Percentiles rank a stretch among this genome's conserved stretches.
phyloP scores from a whole-genome alignment of 2,888 invertebrate species.

The Physocephala rufipes region DNA sequence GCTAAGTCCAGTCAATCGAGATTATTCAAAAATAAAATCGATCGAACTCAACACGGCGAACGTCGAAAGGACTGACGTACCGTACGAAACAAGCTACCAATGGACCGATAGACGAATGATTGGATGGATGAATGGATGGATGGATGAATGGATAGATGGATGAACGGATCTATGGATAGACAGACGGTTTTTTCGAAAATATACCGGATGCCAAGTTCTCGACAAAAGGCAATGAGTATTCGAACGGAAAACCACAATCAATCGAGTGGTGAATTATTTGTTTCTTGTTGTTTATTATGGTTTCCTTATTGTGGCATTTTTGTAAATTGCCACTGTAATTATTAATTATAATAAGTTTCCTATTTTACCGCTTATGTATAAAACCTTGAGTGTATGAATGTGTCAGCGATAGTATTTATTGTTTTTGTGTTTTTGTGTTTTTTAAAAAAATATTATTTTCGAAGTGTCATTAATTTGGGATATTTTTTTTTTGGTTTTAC shows the following conservation, averaged over 20 bases:
- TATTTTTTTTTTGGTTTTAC: background rate
- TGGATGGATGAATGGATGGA: no score
- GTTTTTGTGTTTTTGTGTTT: constrained; percentile 7
- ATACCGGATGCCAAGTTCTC: no score
- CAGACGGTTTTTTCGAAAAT: no score
- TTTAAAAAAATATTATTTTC: background rate
- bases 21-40: background rate
- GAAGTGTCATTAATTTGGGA: background rate
- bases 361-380: constrained; percentile 28
- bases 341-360: constrained; percentile 33
- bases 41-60: no score
- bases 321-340: constrained; percentile 19
- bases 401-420: background rate
- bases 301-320: background rate
- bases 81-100: no score
- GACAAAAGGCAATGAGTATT: no score
- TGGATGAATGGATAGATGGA: no score
- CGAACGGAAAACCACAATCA: constrained; percentile 31
- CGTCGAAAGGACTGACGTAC: no score
- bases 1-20: background rate
- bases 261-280: constrained; percentile 4
- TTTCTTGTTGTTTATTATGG: constrained; percentile 6
- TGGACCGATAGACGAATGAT: no score
- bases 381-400: constrained; percentile 6
- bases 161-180: no score